Evolutionary conservation across 2,797 vertebrate genomes (phyloP).

Genomic region (Myotis daubentonii): DNA sequence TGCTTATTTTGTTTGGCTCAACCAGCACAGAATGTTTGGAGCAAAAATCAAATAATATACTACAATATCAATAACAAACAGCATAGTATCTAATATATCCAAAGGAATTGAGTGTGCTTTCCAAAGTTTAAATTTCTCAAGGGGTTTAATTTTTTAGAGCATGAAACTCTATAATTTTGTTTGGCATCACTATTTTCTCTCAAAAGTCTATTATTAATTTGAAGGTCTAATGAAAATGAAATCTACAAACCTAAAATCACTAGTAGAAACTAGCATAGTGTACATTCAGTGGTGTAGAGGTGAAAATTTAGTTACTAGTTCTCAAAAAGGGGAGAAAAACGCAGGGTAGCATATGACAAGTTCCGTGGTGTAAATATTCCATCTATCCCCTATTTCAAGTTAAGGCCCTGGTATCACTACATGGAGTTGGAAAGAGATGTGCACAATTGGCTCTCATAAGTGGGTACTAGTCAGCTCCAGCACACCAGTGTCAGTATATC

Average conservation of each 20-base stretch:
- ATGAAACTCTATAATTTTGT: not conserved
- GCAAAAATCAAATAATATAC: not conserved
- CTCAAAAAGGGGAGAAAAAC: not conserved
- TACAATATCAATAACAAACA: not conserved
- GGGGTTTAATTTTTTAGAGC: not conserved
- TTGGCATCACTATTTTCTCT: not conserved
- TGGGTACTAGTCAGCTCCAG: not conserved
- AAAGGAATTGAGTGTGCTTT: not conserved
- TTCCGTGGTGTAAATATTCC: not conserved
- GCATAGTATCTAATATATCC: not conserved
- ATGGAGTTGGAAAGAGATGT: not conserved
- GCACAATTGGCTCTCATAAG: not conserved
- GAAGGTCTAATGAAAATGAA: slow-evolving; percentile 1
- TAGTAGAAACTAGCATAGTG: not conserved
- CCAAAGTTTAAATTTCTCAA: slow-evolving; percentile 32
- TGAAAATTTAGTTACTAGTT: not conserved
- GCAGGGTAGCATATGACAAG: not conserved
- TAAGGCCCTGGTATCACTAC: not conserved
- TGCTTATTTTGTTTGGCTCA: not conserved
- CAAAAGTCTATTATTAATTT: not conserved
- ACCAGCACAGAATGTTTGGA: not conserved
- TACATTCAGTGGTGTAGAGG: not conserved
- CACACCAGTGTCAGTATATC: not conserved
- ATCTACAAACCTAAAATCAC: not conserved
- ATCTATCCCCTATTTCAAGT: not conserved